Evolutionary conservation across 2,113 vertebrate genomes (phyloP).

Genomic region (Ceratotherium simum): DNA sequence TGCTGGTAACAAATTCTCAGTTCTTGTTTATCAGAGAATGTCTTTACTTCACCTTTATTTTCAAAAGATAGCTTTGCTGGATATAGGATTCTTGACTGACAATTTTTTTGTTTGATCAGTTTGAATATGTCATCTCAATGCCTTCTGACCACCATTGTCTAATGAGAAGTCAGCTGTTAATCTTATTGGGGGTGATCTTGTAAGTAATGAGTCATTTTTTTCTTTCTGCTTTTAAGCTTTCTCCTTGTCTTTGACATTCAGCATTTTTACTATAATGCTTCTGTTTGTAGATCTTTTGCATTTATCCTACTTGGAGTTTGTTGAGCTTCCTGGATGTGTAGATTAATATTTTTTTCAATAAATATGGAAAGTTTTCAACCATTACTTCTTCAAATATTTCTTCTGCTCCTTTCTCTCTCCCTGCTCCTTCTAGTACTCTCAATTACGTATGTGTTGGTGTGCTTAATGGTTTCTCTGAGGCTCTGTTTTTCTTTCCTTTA

Average conservation of each 20-base stretch:
- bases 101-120: background rate
- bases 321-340: background rate
- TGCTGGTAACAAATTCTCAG: background rate
- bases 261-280: background rate
- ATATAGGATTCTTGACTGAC: background rate
- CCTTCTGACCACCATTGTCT: background rate
- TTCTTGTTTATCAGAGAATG: background rate
- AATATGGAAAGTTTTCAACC: background rate
- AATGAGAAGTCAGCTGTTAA: background rate
- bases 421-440: background rate
- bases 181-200: background rate
- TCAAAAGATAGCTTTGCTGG: background rate
- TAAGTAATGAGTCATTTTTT: background rate
- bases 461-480: background rate
- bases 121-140: background rate
- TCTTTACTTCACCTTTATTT: background rate
- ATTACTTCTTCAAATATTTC: background rate
- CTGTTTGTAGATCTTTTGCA: background rate
- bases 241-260: background rate
- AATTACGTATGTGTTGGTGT: background rate
- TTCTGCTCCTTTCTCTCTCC: background rate
- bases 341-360: constrained; percentile 35
- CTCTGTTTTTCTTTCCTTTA: background rate
- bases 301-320: background rate
- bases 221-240: background rate